Evolutionary conservation across 2,113 vertebrate genomes (phyloP).

Genomic region (Regulus satrapa): DNA sequence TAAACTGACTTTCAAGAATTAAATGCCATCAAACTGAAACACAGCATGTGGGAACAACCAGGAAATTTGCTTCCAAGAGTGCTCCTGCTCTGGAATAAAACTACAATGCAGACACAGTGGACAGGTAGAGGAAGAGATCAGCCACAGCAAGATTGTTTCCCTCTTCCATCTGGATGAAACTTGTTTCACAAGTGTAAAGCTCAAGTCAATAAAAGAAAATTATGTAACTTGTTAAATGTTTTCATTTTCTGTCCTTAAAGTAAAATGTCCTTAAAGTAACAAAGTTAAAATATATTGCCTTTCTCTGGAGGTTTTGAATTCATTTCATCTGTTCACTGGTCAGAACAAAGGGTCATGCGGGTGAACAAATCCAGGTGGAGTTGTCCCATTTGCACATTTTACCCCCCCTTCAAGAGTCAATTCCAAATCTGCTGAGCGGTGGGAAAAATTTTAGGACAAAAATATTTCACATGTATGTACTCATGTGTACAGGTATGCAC

Average conservation of each 20-base stretch:
- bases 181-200: background rate
- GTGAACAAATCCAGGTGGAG: background rate
- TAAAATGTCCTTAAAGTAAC: background rate
- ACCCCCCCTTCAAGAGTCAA: background rate
- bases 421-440: background rate
- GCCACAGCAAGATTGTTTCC: background rate
- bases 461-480: background rate
- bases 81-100: background rate
- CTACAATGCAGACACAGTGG: background rate
- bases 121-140: background rate
- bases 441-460: background rate
- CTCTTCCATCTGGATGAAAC: background rate
- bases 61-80: background rate
- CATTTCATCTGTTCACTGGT: background rate
- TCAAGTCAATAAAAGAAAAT: background rate
- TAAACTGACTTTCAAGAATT: background rate
- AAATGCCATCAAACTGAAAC: background rate
- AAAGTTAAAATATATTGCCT: background rate
- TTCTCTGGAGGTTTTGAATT: background rate
- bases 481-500: background rate
- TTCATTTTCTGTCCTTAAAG: background rate
- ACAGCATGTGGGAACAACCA: background rate
- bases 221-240: background rate
- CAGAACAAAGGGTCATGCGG: background rate
- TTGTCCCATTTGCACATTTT: background rate